Base-by-base conservation (phyloP, 2,888 invertebrate genomes). In the Ennomos fuscantarius region DNA sequence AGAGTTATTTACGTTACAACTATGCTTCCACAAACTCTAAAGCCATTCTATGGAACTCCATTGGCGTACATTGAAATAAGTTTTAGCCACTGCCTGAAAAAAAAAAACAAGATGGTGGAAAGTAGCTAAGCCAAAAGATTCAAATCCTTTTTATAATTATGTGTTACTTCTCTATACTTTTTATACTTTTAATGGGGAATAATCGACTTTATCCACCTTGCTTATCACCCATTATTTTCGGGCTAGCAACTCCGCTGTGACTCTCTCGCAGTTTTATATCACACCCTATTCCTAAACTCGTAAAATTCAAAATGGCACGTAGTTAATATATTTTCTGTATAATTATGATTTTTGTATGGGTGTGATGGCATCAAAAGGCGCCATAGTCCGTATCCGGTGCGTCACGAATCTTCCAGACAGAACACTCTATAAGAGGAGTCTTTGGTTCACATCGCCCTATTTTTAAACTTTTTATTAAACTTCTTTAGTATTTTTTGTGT, bases 261-360 rank as follows among this genome's bases (percentile, higher is more conserved):
- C 24, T 15, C n/a, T 44, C 24, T 46, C 8, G 39, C 9, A 11
- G 24, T 46, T 44, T 33, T 47, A 34, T 39, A 11, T 45, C 13
- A 49, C 42, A 56, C 50, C 39, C 47, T 63, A 48, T 48, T 43
- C 10, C 45, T 13, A 50, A 41, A 13, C 9, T 3, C 10, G 15
- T 51, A 62, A 37, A 40, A 55, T 47, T 55, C 34, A 51, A 46
- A 53, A 50, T 53, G 11, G 49, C n/a, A 43, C 46, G 44, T 45
- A 36, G 32, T 15, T 34, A 10, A 10, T 35, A 3, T 47, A 37
- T 24, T 47, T 53, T 44, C 33, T 46, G 12, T 35, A 47, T 55
- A 48, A 55, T 50, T 62, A 57, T 46, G 41, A 55, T 13, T 37
- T 65, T 58, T 55, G 58, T 65, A 62, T 65, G 62, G 62, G 45